Evolutionary conservation across 2,797 vertebrate species (phyloP).

Genomic region (Rhyacichthys aspro): DNA sequence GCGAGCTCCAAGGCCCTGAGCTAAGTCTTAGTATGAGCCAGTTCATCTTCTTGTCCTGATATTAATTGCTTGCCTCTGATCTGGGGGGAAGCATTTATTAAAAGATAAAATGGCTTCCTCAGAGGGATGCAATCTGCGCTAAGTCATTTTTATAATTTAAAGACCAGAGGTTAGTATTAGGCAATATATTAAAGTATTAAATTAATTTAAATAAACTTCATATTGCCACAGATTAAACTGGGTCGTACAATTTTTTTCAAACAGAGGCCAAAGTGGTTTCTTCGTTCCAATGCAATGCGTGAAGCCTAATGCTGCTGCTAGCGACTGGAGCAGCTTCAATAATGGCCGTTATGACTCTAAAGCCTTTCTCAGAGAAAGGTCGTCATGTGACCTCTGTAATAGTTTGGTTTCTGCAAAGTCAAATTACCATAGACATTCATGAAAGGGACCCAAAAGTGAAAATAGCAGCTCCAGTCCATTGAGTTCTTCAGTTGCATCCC

Average conservation of each 20-base stretch:
- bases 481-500: too few relatives aligned
- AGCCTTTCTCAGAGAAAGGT: too few relatives aligned
- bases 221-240: not conserved
- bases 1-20: constrained; percentile 34
- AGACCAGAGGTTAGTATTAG: constrained; percentile 10
- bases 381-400: too few relatives aligned
- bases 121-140: constrained; percentile 12
- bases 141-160: constrained; percentile 17
- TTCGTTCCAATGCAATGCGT: too few relatives aligned
- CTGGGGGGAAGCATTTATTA: constrained; percentile 14
- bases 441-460: too few relatives aligned
- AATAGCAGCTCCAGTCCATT: too few relatives aligned
- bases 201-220: not conserved
- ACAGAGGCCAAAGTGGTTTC: too few relatives aligned
- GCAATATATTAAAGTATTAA: not conserved
- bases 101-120: constrained; percentile 24
- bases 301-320: too few relatives aligned
- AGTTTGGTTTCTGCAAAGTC: too few relatives aligned
- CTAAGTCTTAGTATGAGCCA: constrained; percentile 25
- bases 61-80: constrained; percentile 48
- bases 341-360: too few relatives aligned
- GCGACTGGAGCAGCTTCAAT: too few relatives aligned
- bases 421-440: too few relatives aligned
- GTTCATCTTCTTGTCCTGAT: constrained; percentile 38
- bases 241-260: not conserved